Conservation (phyloP, 2,113 vertebrate species). For the Neomonachus schauinslandi region DNA sequence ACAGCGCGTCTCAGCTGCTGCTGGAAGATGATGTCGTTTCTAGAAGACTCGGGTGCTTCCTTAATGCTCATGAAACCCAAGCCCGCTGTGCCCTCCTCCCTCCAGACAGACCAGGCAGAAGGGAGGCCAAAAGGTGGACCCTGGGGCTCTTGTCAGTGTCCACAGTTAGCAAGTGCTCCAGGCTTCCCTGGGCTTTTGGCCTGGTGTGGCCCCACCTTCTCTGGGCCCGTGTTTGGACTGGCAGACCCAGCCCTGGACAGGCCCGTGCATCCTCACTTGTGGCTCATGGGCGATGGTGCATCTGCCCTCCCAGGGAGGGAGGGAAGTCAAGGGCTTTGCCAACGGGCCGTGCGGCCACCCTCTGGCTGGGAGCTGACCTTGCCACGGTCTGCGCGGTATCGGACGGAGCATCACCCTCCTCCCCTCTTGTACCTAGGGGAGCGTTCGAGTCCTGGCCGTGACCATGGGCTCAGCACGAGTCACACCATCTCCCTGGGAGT, state of each 20-base stretch:
- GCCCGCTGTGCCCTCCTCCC: background rate
- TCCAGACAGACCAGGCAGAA: background rate
- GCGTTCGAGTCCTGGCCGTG: accelerated
- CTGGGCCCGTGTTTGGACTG: accelerated
- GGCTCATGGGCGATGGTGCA: accelerated
- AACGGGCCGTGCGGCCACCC: accelerated
- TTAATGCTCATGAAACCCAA: accelerated
- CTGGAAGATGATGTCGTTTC: accelerated
- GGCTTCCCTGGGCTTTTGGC: accelerated
- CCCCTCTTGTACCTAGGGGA: accelerated
- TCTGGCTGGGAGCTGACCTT: background rate
- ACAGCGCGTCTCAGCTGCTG: background rate
- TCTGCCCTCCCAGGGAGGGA: accelerated
- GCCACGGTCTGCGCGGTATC: accelerated
- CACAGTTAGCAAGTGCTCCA: accelerated
- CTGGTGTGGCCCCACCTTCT: background rate
- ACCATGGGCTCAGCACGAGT: accelerated
- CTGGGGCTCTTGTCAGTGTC: accelerated
- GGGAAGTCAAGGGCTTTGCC: background rate
- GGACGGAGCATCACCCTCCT: accelerated
- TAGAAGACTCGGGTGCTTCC: accelerated
- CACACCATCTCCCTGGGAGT: accelerated
- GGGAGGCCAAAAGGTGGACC: accelerated
- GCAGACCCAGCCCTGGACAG: accelerated
- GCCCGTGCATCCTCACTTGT: background rate